These are phyloP conservation scores for Temnothorax ravouxi DNA, from an alignment of 2,888 invertebrate species.

Conservation along the genomic window DNA sequence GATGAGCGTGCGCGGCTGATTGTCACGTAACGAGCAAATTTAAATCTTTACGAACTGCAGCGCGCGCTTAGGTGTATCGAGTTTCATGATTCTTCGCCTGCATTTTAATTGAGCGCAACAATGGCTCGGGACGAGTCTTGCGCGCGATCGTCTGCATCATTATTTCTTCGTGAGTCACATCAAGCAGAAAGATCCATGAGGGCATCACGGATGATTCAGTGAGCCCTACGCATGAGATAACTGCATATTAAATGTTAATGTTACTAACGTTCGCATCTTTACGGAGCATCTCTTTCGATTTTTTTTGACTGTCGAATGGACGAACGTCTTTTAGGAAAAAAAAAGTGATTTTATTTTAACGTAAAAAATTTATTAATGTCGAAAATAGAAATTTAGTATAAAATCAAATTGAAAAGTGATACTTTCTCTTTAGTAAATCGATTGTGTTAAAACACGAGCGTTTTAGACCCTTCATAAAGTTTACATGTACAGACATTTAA, in stretches of 20 bases:
- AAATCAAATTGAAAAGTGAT: background rate
- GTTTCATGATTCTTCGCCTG: conserved; percentile 61
- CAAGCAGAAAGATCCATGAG: background rate
- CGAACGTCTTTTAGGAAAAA: background rate
- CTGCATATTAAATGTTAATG: conserved; percentile 34
- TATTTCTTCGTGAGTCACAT: conserved; percentile 35
- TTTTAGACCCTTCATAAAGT: background rate
- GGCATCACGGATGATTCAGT: conserved; percentile 22
- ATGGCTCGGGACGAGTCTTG: conserved; percentile 37
- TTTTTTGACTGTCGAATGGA: background rate
- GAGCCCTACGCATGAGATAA: conserved; percentile 27
- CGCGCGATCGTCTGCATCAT: conserved; percentile 32
- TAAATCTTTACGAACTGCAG: conserved; percentile 57
- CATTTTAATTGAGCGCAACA: conserved; percentile 67
- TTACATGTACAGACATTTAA: background rate
- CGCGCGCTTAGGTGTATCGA: conserved; percentile 50
- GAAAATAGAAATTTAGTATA: background rate
- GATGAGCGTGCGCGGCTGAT: conserved; percentile 56
- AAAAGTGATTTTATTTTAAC: background rate
- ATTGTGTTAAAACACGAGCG: background rate
- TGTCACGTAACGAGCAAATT: conserved; percentile 67
- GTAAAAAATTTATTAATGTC: background rate
- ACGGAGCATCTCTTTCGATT: background rate
- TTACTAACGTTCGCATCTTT: conserved; percentile 5
- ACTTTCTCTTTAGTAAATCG: background rate